Percentiles rank a stretch among this genome's conserved stretches.
These are phyloP conservation scores for Danio aesculapii DNA, from an alignment of 2,797 vertebrate genomes.

Conservation along the genomic window DNA sequence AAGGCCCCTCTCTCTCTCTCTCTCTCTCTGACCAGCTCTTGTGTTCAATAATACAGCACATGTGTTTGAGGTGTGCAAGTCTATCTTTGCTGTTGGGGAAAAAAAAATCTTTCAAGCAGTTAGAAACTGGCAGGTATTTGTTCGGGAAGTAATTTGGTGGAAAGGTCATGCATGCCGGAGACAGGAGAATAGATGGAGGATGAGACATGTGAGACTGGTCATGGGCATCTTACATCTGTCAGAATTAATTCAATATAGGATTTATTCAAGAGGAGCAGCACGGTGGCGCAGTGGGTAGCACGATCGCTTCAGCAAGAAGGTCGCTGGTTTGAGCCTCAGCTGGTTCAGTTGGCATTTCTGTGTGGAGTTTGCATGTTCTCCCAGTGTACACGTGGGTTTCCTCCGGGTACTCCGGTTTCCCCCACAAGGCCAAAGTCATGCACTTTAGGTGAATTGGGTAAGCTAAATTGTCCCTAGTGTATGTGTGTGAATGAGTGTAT, in stretches of 20 bases:
- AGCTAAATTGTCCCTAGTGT: too few species aligned
- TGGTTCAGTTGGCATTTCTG: too few species aligned
- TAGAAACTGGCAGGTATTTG: conserved; percentile 7
- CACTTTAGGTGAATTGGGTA: too few species aligned
- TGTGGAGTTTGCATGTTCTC: too few species aligned
- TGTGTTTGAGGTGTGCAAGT: conserved; percentile 14
- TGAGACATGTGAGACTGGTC: neutral
- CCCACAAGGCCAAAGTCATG: too few species aligned
- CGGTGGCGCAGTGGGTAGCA: too few species aligned
- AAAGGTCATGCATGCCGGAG: conserved; percentile 13
- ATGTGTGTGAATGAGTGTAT: too few species aligned
- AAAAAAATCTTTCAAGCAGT: neutral
- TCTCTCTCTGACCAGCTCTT: conserved; percentile 7
- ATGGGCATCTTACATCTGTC: neutral
- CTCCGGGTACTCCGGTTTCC: too few species aligned
- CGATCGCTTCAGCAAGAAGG: too few species aligned
- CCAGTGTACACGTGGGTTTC: too few species aligned
- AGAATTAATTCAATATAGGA: neutral
- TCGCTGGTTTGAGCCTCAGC: too few species aligned
- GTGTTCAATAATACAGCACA: conserved; percentile 32
- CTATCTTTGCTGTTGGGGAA: neutral
- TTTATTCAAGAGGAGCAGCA: too few species aligned
- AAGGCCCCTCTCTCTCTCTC: conserved; percentile 4
- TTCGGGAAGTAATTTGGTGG: conserved; percentile 10
- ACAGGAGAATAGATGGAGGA: neutral